Evolutionary conservation across 2,888 invertebrate genomes (phyloP).

Genomic region (Microctonus hyperodae): DNA sequence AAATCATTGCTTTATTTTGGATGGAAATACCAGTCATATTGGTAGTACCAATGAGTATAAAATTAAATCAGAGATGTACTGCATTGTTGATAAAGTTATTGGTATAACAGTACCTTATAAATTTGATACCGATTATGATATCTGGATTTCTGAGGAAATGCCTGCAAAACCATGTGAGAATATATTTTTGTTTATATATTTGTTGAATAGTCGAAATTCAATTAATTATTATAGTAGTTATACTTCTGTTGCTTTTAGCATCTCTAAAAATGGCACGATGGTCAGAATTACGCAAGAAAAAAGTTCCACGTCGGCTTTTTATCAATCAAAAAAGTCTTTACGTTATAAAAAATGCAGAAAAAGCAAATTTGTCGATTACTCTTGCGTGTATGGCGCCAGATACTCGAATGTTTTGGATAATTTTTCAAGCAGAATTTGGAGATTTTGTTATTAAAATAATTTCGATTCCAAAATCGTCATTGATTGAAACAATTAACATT

Average conservation of each 20-base stretch:
- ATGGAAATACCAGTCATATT: slow-evolving; percentile 47
- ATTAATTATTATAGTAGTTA: background rate
- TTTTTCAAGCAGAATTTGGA: slow-evolving; percentile 49
- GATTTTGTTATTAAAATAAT: slow-evolving; percentile 54
- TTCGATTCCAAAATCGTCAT: slow-evolving; percentile 38
- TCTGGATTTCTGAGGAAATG: slow-evolving; percentile 48
- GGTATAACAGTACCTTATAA: too few relatives aligned
- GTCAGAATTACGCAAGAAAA: slow-evolving; percentile 46
- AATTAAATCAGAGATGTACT: slow-evolving; percentile 48
- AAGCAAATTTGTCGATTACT: slow-evolving; percentile 42
- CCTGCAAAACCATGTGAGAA: slow-evolving; percentile 46
- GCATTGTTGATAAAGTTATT: slow-evolving; percentile 42
- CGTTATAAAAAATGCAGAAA: slow-evolving; percentile 32
- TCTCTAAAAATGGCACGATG: slow-evolving; percentile 45
- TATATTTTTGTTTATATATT: background rate
- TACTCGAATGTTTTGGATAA: slow-evolving; percentile 48
- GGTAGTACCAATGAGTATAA: slow-evolving; percentile 41
- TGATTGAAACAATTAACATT: slow-evolving; percentile 40
- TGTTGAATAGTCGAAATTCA: background rate
- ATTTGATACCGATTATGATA: slow-evolving; percentile 42
- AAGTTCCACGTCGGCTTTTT: slow-evolving; percentile 52
- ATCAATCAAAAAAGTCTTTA: slow-evolving; percentile 43
- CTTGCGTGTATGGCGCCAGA: slow-evolving; percentile 47
- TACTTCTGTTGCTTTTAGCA: slow-evolving; percentile 34
- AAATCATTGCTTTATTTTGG: slow-evolving; percentile 50